Base-by-base conservation (phyloP, 2,113 vertebrate species). In the Cynoglossus semilaevis region DNA sequence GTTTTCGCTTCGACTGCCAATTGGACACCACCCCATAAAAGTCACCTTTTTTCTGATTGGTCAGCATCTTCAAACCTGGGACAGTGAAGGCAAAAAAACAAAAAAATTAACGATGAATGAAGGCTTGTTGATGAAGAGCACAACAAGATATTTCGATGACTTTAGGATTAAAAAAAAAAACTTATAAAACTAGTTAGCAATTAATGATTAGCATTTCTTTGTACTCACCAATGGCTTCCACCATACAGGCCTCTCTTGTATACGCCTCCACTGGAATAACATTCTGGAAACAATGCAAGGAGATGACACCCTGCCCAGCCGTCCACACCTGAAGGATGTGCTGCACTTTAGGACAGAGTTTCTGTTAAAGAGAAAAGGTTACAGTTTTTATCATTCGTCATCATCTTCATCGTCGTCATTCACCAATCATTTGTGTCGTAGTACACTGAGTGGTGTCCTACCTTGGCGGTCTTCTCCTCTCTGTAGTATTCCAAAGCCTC, bases 231-330 rank as follows among this genome's bases (percentile, higher is more conserved):
- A 97, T 82, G 11, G 94, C 94, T 37, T 95, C 95, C 79, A 98
- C 89, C 52, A 97, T 90, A 77, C 94, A 95, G 7, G 94, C 88
- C 70, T 97, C 95, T 29, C 95, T 82, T 0, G 95, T 97, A 67
- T 92, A 96, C 0, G 95, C 95, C 81, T 97, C 96, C 1, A 92
- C 92, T 0, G 95, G 92, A 10, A 95, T 88, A 8, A 91, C 87
- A 1, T 90, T 94, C 80, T 97, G 95, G 84, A 98, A 98, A 71
- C 96, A 98, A 54, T 95, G 95, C 63, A 98, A 69, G 1, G 94
- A 96, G 64, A 98, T 47, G 4, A 96, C 88, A 0, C 96, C 95
- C 0, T 81, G 90, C 1, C 88, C 92, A 0, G 88, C 88, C 0
- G 43, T 86, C 95, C 96, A 97, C 70, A 96, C 93, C 74, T 95